These are phyloP conservation scores for Coptotermes formosanus DNA, from an alignment of 1,140 invertebrate species.

Conservation along the genomic window DNA sequence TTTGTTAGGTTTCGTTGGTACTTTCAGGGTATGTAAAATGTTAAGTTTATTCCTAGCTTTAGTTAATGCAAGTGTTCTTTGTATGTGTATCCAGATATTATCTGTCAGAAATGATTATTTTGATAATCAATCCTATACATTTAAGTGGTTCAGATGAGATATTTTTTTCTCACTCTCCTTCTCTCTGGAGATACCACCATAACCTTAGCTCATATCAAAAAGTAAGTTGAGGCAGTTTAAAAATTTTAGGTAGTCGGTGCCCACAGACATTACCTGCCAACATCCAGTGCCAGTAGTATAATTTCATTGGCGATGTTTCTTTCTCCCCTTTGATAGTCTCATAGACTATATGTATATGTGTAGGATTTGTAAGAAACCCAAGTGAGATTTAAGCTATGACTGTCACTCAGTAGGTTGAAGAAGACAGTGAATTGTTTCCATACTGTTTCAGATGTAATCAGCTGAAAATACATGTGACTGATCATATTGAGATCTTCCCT, in stretches of 20 bases:
- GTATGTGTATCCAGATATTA: not conserved
- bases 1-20: not conserved
- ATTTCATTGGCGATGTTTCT: not conserved
- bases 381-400: not conserved
- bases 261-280: not conserved
- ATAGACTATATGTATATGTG: not conserved
- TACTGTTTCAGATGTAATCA: not conserved
- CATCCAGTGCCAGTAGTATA: not conserved
- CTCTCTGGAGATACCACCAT: not conserved
- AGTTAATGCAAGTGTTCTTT: slow-evolving; percentile 8
- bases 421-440: not conserved
- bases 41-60: not conserved
- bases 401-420: slow-evolving; percentile 10
- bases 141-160: not conserved
- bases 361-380: not conserved
- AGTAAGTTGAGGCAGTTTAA: not conserved
- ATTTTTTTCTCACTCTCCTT: not conserved
- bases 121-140: not conserved
- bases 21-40: slow-evolving; percentile 6
- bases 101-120: not conserved
- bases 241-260: not conserved
- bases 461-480: not conserved
- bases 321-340: not conserved
- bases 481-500: slow-evolving; percentile 16
- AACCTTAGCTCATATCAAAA: slow-evolving; percentile 1